Evolutionary conservation across 2,797 vertebrate genomes (phyloP).

Genomic region (Oophaga sylvatica): DNA sequence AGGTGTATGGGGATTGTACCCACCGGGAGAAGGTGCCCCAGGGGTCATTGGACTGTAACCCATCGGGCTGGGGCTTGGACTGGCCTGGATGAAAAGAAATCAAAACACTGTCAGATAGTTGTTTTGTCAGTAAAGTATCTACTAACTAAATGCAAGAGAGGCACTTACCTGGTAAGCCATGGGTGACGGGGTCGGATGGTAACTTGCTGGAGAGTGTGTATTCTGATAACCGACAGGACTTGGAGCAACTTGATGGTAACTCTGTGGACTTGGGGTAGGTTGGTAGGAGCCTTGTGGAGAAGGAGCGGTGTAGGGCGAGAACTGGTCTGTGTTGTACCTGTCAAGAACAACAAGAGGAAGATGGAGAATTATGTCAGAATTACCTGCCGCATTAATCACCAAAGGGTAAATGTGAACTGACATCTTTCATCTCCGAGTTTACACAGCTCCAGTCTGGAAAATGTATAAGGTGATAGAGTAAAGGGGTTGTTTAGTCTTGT

Average conservation of each 20-base stretch:
- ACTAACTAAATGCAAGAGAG: background rate
- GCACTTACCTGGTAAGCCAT: slow-evolving; percentile 91
- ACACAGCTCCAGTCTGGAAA: background rate
- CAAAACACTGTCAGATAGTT: background rate
- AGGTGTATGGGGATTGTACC: slow-evolving; percentile 93
- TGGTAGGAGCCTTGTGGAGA: slow-evolving; percentile 95
- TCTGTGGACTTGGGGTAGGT: slow-evolving; percentile 93
- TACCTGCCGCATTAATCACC: background rate
- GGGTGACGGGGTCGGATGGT: slow-evolving; percentile 90
- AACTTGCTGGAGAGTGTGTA: slow-evolving; percentile 93
- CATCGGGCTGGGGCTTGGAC: slow-evolving; percentile 91
- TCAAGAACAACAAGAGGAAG: background rate
- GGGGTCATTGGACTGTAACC: slow-evolving; percentile 96
- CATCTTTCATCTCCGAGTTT: background rate
- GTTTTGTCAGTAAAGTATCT: too few species aligned
- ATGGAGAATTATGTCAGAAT: background rate
- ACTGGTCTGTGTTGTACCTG: slow-evolving; percentile 97
- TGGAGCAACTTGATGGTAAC: slow-evolving; percentile 93
- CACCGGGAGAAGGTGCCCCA: slow-evolving; percentile 90
- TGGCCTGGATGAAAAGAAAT: slow-evolving; percentile 75
- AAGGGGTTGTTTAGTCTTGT: too few species aligned
- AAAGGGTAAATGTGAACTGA: too few species aligned
- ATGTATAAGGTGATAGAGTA: background rate
- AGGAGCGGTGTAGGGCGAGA: slow-evolving; percentile 90
- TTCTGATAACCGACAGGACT: slow-evolving; percentile 94